These are phyloP conservation scores for Chelidonichthys spinosus DNA, from an alignment of 2,797 vertebrate genomes.

Conservation along the genomic window DNA sequence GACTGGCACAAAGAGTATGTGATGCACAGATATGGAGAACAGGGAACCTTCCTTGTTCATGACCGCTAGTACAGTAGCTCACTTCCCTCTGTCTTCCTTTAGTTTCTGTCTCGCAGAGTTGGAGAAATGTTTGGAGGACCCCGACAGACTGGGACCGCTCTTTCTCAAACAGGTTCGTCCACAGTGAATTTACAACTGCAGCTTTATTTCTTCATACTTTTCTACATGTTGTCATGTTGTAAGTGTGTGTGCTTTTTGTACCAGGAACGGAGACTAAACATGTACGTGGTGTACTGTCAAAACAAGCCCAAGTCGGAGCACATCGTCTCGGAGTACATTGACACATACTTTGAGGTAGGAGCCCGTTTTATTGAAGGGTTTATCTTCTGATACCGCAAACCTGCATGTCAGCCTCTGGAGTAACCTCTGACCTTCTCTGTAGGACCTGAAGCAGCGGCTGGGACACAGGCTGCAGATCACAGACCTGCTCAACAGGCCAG, in stretches of 20 bases:
- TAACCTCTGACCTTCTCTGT: conserved; percentile 12
- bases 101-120: conserved; percentile 97
- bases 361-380: neutral
- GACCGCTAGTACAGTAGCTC: neutral
- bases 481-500: conserved; percentile 95
- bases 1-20: conserved; percentile 99
- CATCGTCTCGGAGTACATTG: conserved; percentile 97
- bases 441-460: conserved; percentile 96
- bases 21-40: neutral
- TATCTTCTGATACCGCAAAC: neutral
- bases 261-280: conserved; percentile 96
- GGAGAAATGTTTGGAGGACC: conserved; percentile 98
- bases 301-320: conserved; percentile 99
- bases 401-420: neutral
- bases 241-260: neutral
- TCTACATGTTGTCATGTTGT: neutral
- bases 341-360: conserved; percentile 97
- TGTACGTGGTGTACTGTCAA: conserved; percentile 99
- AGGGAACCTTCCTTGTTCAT: neutral
- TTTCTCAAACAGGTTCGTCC: conserved; percentile 95
- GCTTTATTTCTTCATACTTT: neutral
- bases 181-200: neutral
- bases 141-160: conserved; percentile 93
- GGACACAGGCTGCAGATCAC: conserved; percentile 95
- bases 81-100: conserved; percentile 13